phyloP scores from a whole-genome alignment of 2,888 invertebrate genomes.

The Mythimna ferrago region DNA sequence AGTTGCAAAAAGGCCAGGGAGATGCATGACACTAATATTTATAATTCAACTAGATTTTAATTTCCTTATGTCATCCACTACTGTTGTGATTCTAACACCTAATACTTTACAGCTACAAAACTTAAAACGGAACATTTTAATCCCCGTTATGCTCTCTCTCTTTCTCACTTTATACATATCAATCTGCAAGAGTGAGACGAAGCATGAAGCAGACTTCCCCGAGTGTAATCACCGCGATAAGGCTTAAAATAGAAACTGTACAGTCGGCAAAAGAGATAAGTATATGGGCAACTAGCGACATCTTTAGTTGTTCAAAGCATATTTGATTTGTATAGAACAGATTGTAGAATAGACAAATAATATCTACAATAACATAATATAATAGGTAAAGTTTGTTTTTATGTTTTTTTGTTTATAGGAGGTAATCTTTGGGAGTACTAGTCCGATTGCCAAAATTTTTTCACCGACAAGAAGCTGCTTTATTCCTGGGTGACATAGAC shows the following conservation, averaged over 20 bases:
- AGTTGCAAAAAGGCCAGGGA: no score
- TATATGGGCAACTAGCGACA: constrained; percentile 9
- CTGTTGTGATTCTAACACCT: background rate
- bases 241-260: constrained; percentile 34
- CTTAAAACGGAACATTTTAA: constrained; percentile 20
- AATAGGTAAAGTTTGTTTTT: no score
- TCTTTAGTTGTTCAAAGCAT: background rate
- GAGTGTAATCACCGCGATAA: constrained; percentile 40
- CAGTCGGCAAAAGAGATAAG: constrained; percentile 11
- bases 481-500: no score
- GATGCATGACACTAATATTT: no score
- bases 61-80: no score
- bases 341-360: no score
- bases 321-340: background rate
- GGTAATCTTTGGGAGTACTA: no score
- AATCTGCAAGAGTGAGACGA: constrained; percentile 11
- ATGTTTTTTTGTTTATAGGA: no score
- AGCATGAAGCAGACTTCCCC: constrained; percentile 20
- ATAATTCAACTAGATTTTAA: no score
- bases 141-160: background rate
- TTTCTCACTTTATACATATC: constrained; percentile 1
- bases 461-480: no score
- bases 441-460: no score
- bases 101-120: constrained; percentile 9
- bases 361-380: no score